phyloP scores from a whole-genome alignment of 2,113 vertebrate genomes.

The Muntiacus reevesi region DNA sequence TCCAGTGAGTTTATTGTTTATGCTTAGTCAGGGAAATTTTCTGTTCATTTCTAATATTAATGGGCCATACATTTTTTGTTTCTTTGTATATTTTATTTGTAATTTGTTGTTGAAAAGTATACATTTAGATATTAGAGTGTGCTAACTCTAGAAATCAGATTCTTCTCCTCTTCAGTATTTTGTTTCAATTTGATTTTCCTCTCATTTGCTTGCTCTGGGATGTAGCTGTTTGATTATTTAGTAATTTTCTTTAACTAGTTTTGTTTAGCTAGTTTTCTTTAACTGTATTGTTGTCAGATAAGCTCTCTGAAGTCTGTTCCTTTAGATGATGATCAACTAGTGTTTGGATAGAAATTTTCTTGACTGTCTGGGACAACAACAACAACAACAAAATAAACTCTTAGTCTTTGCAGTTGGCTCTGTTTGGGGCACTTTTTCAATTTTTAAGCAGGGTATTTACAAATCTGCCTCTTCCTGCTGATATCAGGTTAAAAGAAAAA shows the following conservation, averaged over 20 bases:
- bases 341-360: not conserved
- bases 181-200: not conserved
- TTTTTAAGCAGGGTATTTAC: not conserved
- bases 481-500: not conserved
- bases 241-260: not conserved
- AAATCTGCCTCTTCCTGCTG: not conserved
- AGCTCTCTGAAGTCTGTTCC: not conserved
- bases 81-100: not conserved
- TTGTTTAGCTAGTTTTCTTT: not conserved
- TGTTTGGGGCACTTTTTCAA: not conserved
- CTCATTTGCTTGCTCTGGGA: not conserved
- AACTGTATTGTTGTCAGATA: not conserved
- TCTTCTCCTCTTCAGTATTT: not conserved
- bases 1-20: not conserved
- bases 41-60: not conserved
- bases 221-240: not conserved
- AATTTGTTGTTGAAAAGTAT: not conserved
- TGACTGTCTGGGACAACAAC: not conserved
- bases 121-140: not conserved
- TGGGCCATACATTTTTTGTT: not conserved
- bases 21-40: not conserved
- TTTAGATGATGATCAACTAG: not conserved
- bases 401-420: not conserved
- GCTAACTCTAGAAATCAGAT: not conserved
- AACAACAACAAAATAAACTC: not conserved